Base-by-base conservation (phyloP, 2,888 invertebrate species). In the Eupeodes luniger region DNA sequence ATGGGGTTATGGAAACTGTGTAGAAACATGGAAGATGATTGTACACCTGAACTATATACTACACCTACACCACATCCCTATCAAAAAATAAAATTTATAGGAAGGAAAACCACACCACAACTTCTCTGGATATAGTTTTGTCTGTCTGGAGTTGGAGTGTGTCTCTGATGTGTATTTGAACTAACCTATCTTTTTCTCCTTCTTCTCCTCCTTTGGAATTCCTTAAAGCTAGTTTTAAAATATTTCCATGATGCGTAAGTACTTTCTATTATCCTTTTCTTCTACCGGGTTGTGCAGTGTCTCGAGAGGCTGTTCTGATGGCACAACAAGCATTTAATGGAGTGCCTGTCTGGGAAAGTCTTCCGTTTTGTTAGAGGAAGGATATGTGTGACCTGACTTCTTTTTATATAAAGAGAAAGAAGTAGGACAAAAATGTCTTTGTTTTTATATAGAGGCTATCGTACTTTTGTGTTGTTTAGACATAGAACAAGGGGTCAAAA, bases 251-350 rank as follows among this genome's bases (percentile, higher is more conserved):
- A 57, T 62, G 72, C 59, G 66, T 78, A 44, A 66, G 66, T 66
- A n/a, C 59, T 44, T 66, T 67, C 66, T 51, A 36, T 72, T 77
- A 69, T 83, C 61, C 47, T 51, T 47, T 66, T 40, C 49, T 44
- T 69, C 36, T 47, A 64, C 19, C 36, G 64, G 12, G 27, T 76
- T 77, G 49, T 47, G 47, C 5, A 12, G 1, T 70, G 16, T 49
- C 53, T 19, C 19, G 69, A 55, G 44, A 34, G 66, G 44, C 6
- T 44, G 47, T 34, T n/a, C 47, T 72, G 66, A 27, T 66, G 59
- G 53, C 19, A 57, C 53, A 70, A 55, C 61, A 61, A 34, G 76
- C 77, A 70, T 70, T 64, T 57, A 77, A 76, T 77, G 55, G 55
- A 70, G 49, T 82, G 57, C 40, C 76, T 81, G 62, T 53, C 53